Evolutionary conservation across 2,797 vertebrate species (phyloP), one percentile per base, ranked within the genome.

Genomic region (Luscinia luscinia): DNA sequence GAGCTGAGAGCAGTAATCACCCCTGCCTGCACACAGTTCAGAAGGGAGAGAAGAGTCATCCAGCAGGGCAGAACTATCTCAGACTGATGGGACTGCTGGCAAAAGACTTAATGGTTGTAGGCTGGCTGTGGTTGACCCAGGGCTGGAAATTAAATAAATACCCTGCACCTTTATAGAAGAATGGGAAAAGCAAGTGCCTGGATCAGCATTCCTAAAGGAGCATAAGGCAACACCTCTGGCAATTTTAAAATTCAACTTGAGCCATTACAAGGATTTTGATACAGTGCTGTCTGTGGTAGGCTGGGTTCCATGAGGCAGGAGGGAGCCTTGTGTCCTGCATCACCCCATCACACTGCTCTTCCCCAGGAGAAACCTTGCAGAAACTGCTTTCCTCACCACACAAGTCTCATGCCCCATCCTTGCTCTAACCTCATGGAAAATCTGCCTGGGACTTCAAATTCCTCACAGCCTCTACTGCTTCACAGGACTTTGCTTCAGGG

Each of bases 361-460:
- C 17, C 12, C 7, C 48, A 30, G 32, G 4, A 76, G 30, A 58
- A 67, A 15, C 5, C 63, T 13, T 5, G 22, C 7, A 23, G 36
- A 26, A 93, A 36, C 32, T 0, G 0, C 15, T 55, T 41, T 68
- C 19, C 18, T 32, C 18, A 11, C 62, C 22, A 2, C 24, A 46
- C 0, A 1, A 18, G 12, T 8, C 30, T 41, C 0, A 0, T 40
- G 43, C 15, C 6, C 28, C 32, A 15, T 81, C 40, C 52, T 89
- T 43, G 6, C 58, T 51, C 46, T 49, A 30, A 8, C 24, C 18
- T 70, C 24, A 4, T 3, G 5, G 73, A 46, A 90, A 55, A 36
- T 24, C 43, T 66, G 34, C 46, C 66, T 7, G 6, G 52, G 10
- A 72, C 13, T 58, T 84, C 22, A n/a, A 59, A 36, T 11, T 55